Conservation (phyloP, 2,888 invertebrate genomes). For the Escarpia spicata region DNA sequence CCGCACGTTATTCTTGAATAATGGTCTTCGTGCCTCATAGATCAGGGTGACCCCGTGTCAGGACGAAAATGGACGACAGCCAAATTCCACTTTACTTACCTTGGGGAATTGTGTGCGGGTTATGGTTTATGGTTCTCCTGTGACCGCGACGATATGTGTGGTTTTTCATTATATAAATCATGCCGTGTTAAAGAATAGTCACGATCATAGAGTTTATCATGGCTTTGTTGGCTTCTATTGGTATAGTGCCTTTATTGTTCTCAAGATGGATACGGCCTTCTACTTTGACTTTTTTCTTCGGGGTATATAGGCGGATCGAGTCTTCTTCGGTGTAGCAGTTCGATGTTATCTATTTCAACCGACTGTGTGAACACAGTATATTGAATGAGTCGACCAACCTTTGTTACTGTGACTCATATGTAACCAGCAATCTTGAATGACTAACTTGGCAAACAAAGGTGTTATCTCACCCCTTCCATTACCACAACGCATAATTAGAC, state of each 20-base stretch:
- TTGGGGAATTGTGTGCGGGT: not conserved
- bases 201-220: not conserved
- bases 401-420: not conserved
- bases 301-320: not conserved
- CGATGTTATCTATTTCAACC: not conserved
- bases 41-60: not conserved
- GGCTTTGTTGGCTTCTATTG: not conserved
- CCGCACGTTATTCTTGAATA: not conserved
- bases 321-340: not conserved
- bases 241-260: not conserved
- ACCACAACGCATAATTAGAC: not conserved
- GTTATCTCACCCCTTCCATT: not conserved
- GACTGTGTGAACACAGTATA: not conserved
- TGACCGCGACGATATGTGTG: not conserved
- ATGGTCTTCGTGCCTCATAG: not conserved
- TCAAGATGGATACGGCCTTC: not conserved
- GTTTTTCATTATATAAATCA: not conserved
- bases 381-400: not conserved
- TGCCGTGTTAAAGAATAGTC: not conserved
- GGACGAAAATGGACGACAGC: not conserved
- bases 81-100: not conserved
- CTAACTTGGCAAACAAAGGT: not conserved
- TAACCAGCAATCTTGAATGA: not conserved
- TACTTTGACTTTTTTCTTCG: not conserved
- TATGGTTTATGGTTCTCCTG: not conserved